These are phyloP conservation scores for Darevskia nairensis DNA, from an alignment of 2,797 vertebrate genomes.

Conservation along the genomic window DNA sequence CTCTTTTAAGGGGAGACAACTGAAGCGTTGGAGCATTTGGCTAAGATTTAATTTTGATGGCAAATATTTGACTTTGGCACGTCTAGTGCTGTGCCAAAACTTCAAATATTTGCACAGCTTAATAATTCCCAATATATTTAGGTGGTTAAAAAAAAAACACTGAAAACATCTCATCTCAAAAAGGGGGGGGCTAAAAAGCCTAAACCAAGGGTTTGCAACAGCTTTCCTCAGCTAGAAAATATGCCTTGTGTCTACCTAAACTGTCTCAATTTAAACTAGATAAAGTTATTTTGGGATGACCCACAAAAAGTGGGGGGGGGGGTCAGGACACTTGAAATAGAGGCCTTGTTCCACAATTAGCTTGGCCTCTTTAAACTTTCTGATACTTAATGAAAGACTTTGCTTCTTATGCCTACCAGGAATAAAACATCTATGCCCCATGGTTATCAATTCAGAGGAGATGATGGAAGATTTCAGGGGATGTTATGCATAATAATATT, in stretches of 20 bases:
- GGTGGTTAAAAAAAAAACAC: neutral
- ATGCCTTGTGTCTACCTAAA: slow-evolving; percentile 18
- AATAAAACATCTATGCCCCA: neutral
- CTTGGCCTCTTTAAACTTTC: slow-evolving; percentile 17
- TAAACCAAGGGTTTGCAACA: neutral
- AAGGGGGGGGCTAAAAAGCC: neutral
- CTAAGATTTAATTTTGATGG: slow-evolving; percentile 74
- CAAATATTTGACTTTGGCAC: slow-evolving; percentile 58
- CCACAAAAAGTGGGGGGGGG: neutral
- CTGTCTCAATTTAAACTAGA: slow-evolving; percentile 46
- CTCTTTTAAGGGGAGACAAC: slow-evolving; percentile 34
- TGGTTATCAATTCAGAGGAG: neutral
- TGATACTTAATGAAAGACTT: neutral
- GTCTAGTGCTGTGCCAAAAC: slow-evolving; percentile 24
- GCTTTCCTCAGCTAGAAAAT: neutral
- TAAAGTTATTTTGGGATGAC: slow-evolving; percentile 51
- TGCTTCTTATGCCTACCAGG: neutral
- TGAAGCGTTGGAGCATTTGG: slow-evolving; percentile 64
- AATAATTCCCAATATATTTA: slow-evolving; percentile 41
- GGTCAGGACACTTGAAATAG: neutral
- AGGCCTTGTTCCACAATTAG: slow-evolving; percentile 8
- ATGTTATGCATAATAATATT: neutral
- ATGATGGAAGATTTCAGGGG: neutral
- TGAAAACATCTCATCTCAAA: no score
- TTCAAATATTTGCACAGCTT: slow-evolving; percentile 52